Evolutionary conservation across 2,113 vertebrate genomes (phyloP), one percentile per base, ranked within the genome.

Genomic region (Strix uralensis): DNA sequence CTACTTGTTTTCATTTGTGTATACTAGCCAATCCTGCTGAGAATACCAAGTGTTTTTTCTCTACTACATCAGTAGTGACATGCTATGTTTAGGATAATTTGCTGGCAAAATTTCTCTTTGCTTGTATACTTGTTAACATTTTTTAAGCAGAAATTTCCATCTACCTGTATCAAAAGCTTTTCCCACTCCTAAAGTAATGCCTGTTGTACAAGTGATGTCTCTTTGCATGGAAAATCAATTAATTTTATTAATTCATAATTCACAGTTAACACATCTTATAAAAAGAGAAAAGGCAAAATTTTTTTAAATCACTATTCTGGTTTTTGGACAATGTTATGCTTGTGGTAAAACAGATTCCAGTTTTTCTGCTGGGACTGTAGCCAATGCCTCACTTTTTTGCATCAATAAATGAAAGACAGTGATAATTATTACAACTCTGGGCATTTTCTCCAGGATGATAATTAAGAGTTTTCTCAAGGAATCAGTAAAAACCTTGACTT

Each of bases 241-340:
- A 21, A n/a, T 83, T 75, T 58, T 75, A 63, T 55, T 87, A 42
- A 90, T 71, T 36, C 1, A 26, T 70, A 61, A 65, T 32, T 70
- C 67, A 49, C 6, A 32, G 15, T 38, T 62, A 14, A 42, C 4
- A 27, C 12, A 72, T 51, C 10, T 61, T 25, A 52, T 11, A 54
- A 82, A 61, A 72, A 58, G 3, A 62, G 12, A 73, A 79, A n/a
- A 3, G 30, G 2, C 11, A 51, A n/a, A 17, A 3, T 58, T 30
- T 52, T 30, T 54, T 26, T 2, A 21, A 46, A 36, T 25, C 0
- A 0, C 1, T 57, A 1, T 62, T 66, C 18, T 44, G 1, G 2
- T 29, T 38, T 65, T 67, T 26, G 4, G 12, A 42, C 49, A n/a
- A 62, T 55, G 58, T 89, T 27, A 26, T 51, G 6, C 20, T 74